Percentiles rank a stretch among this genome's conserved stretches.
These are phyloP conservation scores for Aurelia aurita complex sp. Pacific DNA, from an alignment of 30 jellyfish, hydroid and myxozoan species.

Conservation along the genomic window DNA sequence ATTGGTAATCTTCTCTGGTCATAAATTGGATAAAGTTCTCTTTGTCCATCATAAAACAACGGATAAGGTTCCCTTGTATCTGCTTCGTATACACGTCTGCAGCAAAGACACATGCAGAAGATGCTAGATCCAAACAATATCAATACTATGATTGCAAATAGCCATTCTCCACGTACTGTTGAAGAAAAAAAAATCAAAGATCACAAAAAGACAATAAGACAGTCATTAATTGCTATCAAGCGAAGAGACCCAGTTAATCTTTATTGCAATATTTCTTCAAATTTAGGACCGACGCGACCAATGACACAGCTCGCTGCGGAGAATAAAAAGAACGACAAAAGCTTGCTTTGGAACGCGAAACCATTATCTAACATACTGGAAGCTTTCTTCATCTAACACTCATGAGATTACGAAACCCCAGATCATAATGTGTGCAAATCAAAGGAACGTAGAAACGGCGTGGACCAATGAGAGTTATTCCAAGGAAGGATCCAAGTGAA, in stretches of 20 bases:
- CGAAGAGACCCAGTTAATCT: no score
- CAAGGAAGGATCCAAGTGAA: no score
- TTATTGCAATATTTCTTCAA: no score
- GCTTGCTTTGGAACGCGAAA: not conserved
- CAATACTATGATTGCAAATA: slow-evolving; percentile 81
- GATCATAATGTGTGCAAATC: no score
- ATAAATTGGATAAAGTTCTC: slow-evolving; percentile 85
- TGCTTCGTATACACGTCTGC: slow-evolving; percentile 93
- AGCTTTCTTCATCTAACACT: not conserved
- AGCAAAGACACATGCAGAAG: slow-evolving; percentile 95
- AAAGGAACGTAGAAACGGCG: no score
- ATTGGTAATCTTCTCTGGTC: slow-evolving; percentile 55
- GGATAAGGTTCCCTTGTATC: slow-evolving; percentile 90
- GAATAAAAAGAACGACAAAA: not conserved
- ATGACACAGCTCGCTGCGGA: not conserved
- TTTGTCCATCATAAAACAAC: slow-evolving; percentile 61
- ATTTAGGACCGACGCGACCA: not conserved
- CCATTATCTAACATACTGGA: not conserved
- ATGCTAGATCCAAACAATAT: slow-evolving; percentile 75
- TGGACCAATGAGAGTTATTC: no score
- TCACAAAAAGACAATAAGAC: not conserved
- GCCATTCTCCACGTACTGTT: slow-evolving; percentile 97
- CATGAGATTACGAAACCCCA: no score
- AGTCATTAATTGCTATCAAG: no score
- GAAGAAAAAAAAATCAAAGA: not conserved